Evolutionary conservation across 2,113 vertebrate genomes (phyloP).

Genomic region (Pelecanoides urinatrix): DNA sequence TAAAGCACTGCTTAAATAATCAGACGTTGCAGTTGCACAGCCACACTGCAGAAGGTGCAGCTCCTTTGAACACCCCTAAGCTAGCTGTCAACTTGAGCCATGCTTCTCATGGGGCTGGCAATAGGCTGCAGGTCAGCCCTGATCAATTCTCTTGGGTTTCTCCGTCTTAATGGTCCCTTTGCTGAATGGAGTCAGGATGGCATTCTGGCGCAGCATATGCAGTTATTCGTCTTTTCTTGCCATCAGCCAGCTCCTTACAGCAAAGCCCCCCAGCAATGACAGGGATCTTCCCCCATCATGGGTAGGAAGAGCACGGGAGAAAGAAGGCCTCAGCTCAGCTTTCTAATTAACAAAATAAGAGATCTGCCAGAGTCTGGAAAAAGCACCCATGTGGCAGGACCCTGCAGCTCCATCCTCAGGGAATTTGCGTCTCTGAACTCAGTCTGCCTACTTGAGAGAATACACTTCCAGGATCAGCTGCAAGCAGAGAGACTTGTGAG

Average conservation of each 20-base stretch:
- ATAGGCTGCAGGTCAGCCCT: not conserved
- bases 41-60: not conserved
- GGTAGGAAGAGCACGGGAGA: not conserved
- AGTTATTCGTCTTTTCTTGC: not conserved
- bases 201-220: not conserved
- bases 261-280: not conserved
- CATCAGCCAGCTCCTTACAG: not conserved
- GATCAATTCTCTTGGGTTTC: fast-evolving
- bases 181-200: not conserved
- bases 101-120: not conserved
- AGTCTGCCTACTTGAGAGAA: not conserved
- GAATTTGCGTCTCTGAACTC: not conserved
- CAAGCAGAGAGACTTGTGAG: not conserved
- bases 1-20: not conserved
- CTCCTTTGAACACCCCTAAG: not conserved
- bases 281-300: not conserved
- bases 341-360: not conserved
- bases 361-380: not conserved
- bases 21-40: not conserved
- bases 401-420: not conserved
- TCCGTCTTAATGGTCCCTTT: not conserved
- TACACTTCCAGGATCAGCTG: not conserved
- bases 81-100: not conserved
- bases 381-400: not conserved
- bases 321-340: not conserved